phyloP scores from a whole-genome alignment of 1,140 invertebrate genomes.

The Dendrolimus kikuchii region DNA sequence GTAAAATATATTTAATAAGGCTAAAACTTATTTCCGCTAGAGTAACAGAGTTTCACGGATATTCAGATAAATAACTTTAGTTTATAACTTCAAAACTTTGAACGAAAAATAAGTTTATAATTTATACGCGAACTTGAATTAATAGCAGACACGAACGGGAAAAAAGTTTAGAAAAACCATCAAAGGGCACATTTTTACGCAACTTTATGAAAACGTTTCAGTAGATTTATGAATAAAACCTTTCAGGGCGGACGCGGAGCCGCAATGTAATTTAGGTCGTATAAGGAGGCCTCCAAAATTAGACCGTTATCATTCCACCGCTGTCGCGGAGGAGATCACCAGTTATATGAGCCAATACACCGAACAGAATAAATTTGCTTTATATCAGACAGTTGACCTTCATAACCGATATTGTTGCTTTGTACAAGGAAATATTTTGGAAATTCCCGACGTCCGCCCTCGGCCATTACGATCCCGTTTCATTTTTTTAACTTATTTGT shows the following conservation, averaged over 20 bases:
- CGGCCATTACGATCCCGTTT: conserved; percentile 28
- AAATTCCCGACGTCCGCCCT: conserved; percentile 36
- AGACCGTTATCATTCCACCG: conserved; percentile 67
- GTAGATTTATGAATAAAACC: conserved; percentile 70
- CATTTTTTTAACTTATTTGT: conserved; percentile 46
- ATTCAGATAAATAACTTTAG: conserved; percentile 2
- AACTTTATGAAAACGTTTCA: conserved; percentile 66
- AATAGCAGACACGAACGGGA: conserved; percentile 11
- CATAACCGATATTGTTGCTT: conserved; percentile 65
- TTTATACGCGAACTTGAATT: conserved; percentile 12
- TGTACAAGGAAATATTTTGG: conserved; percentile 56
- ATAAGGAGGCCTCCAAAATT: conserved; percentile 59
- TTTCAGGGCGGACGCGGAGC: conserved; percentile 58
- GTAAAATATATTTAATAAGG: too few species aligned
- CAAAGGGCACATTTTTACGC: conserved; percentile 50
- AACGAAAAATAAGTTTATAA: conserved; percentile 8
- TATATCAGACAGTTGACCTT: conserved; percentile 67
- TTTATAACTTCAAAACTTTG: neutral
- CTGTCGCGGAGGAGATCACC: conserved; percentile 62
- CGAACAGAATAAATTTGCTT: conserved; percentile 68
- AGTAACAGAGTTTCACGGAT: neutral
- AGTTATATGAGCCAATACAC: conserved; percentile 67
- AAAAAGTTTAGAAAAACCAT: conserved; percentile 20
- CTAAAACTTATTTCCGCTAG: too few species aligned
- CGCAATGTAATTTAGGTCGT: conserved; percentile 63